phyloP scores from a whole-genome alignment of 1,140 invertebrate genomes.

The Charaxes varanes region DNA sequence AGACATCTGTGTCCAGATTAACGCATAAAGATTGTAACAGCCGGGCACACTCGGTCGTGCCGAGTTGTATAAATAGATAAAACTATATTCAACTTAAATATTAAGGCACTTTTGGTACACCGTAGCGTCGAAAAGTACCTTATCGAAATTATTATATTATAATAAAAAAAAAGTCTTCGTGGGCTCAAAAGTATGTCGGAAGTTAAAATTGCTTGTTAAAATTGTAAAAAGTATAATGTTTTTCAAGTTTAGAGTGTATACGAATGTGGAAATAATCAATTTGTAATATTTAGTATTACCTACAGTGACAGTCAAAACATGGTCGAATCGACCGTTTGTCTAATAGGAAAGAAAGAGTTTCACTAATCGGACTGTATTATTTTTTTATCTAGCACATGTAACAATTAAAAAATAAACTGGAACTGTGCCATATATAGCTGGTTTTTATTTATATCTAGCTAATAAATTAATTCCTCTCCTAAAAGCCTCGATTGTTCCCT shows the following conservation, averaged over 20 bases:
- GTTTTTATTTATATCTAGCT: slow-evolving; percentile 29
- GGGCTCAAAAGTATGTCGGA: slow-evolving; percentile 40
- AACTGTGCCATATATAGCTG: slow-evolving; percentile 63
- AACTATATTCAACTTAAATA: slow-evolving; percentile 51
- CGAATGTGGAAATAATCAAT: slow-evolving; percentile 41
- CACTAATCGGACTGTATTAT: slow-evolving; percentile 70
- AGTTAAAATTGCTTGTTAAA: slow-evolving; percentile 58
- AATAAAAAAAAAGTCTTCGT: slow-evolving; percentile 36
- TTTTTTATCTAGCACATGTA: slow-evolving; percentile 72
- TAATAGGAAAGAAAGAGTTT: slow-evolving; percentile 57
- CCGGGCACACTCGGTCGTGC: slow-evolving; percentile 9
- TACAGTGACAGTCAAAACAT: slow-evolving; percentile 21
- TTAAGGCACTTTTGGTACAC: slow-evolving; percentile 54
- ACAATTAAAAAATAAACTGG: slow-evolving; percentile 68
- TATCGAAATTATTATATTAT: slow-evolving; percentile 19
- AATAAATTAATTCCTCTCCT: too few relatives aligned
- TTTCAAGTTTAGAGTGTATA: slow-evolving; percentile 54
- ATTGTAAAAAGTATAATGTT: slow-evolving; percentile 54
- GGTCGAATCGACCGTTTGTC: slow-evolving; percentile 15
- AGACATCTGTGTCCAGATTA: slow-evolving; percentile 16
- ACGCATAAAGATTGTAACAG: slow-evolving; percentile 12
- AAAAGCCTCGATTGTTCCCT: too few relatives aligned
- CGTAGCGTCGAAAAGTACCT: slow-evolving; percentile 44
- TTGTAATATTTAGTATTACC: slow-evolving; percentile 52
- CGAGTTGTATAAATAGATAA: slow-evolving; percentile 58